These are phyloP conservation scores for Conchocele bisecta DNA, from an alignment of 2,888 invertebrate genomes.

Conservation along the genomic window DNA sequence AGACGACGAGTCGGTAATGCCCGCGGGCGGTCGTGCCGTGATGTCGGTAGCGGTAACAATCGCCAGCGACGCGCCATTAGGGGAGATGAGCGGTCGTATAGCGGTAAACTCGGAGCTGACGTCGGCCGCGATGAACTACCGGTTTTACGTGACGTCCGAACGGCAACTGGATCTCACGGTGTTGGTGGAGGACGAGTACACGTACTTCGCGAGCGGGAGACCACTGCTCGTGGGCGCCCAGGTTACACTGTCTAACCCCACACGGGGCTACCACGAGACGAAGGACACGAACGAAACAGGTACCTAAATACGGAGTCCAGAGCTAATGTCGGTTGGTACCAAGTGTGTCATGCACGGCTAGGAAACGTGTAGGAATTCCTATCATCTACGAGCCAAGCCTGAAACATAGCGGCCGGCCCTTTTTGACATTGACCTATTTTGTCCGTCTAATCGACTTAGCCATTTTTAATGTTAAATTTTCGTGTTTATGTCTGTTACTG, in stretches of 20 bases:
- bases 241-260: conserved; percentile 52
- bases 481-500: no score
- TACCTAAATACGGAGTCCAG: background rate
- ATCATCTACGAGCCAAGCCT: no score
- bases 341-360: no score
- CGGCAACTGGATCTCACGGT: conserved; percentile 54
- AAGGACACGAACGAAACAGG: conserved; percentile 48
- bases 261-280: conserved; percentile 34
- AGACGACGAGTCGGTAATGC: conserved; percentile 8
- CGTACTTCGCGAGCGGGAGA: conserved; percentile 64
- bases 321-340: no score
- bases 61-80: conserved; percentile 29
- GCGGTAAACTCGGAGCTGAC: conserved; percentile 45
- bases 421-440: no score
- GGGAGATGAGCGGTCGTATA: conserved; percentile 49
- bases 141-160: conserved; percentile 53
- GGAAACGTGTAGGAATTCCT: no score
- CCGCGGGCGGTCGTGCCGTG: conserved; percentile 30
- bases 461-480: no score
- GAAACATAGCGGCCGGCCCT: no score
- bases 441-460: no score
- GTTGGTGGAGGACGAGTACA: conserved; percentile 68
- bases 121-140: conserved; percentile 29
- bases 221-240: conserved; percentile 61
- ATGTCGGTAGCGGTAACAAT: conserved; percentile 50